Evolutionary conservation across 2,888 invertebrate genomes (phyloP).

Genomic region (Drosophila mayaguana): DNA sequence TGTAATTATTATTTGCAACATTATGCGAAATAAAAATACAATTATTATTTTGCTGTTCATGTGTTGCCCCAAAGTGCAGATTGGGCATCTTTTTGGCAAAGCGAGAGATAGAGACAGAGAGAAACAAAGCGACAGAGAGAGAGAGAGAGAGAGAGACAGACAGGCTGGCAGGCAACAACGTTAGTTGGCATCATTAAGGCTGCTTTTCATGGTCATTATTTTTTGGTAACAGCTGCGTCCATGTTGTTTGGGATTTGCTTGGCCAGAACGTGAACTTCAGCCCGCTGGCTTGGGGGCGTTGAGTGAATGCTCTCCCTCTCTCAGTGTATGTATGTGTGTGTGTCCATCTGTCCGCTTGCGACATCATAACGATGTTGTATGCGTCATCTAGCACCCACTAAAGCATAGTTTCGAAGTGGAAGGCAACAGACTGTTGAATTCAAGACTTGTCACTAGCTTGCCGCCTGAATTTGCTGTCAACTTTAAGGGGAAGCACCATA

Average conservation of each 20-base stretch:
- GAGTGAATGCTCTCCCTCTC: neutral
- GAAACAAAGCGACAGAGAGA: neutral
- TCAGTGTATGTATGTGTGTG: neutral
- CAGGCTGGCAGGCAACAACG: constrained; percentile 54
- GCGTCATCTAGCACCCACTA: constrained; percentile 79
- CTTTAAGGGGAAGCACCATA: neutral
- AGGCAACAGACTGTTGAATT: constrained; percentile 66
- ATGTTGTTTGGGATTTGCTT: constrained; percentile 72
- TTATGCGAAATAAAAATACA: constrained; percentile 83
- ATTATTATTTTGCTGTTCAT: constrained; percentile 75
- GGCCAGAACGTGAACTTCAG: constrained; percentile 47
- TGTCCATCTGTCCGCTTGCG: constrained; percentile 28
- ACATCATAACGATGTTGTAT: constrained; percentile 65
- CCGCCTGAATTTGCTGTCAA: constrained; percentile 14
- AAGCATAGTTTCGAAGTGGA: constrained; percentile 67
- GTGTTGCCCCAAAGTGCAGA: constrained; percentile 33
- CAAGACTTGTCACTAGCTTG: constrained; percentile 39
- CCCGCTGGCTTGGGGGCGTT: neutral
- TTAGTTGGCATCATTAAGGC: constrained; percentile 85
- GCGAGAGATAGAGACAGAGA: neutral
- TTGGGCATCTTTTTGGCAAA: constrained; percentile 16
- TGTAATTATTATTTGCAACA: constrained; percentile 81
- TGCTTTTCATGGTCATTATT: constrained; percentile 85
- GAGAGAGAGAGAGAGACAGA: neutral
- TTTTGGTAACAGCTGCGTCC: constrained; percentile 84